Conservation (phyloP, 2,113 vertebrate species). For the Cyanocitta stelleri region DNA sequence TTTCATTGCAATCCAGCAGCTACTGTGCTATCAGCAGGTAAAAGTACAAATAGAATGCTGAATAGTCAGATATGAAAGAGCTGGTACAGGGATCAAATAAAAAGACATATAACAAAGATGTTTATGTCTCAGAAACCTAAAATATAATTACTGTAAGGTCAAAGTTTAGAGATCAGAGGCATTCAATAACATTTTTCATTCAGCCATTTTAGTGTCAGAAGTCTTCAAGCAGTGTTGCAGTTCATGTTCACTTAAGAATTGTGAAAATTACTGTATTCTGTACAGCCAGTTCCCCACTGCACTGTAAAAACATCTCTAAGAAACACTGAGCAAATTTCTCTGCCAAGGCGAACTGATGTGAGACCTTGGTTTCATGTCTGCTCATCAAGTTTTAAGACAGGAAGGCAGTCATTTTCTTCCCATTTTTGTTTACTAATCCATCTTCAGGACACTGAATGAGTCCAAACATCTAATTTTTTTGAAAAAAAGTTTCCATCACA, state of each 20-base stretch:
- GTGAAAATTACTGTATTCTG: background rate
- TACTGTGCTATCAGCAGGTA: background rate
- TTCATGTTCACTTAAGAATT: background rate
- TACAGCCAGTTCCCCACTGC: background rate
- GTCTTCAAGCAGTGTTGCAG: background rate
- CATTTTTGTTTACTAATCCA: background rate
- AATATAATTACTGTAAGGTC: background rate
- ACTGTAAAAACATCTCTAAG: background rate
- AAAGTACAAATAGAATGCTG: background rate
- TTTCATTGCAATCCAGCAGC: slow-evolving; percentile 35
- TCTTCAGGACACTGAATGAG: background rate
- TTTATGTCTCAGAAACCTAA: slow-evolving; percentile 5
- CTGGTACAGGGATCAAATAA: background rate
- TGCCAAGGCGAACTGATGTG: background rate
- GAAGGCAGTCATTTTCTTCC: background rate
- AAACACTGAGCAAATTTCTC: background rate
- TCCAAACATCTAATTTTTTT: background rate
- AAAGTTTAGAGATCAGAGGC: background rate
- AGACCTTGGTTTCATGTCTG: background rate
- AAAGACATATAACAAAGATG: background rate
- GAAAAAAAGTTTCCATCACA: background rate
- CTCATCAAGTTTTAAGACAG: background rate
- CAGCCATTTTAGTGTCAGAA: background rate
- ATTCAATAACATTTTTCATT: background rate
- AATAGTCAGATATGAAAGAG: background rate